phyloP scores from a whole-genome alignment of 2,797 vertebrate genomes.

The Euphonia xanthogaster region DNA sequence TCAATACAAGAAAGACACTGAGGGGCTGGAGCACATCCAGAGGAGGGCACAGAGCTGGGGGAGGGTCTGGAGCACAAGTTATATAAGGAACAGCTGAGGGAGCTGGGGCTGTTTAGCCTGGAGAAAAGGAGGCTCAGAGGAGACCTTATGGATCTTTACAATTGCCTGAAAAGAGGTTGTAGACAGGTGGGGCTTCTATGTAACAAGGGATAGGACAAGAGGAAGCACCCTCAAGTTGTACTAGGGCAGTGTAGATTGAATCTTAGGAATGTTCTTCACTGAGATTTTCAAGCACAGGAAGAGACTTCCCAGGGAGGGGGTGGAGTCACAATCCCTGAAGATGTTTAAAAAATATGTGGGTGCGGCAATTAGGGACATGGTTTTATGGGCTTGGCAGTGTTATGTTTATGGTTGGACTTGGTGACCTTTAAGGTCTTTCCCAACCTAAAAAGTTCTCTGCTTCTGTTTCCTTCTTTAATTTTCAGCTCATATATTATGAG shows the following conservation, averaged over 20 bases:
- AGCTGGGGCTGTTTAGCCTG: background rate
- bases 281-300: background rate
- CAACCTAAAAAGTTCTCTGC: background rate
- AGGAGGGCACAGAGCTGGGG: no score
- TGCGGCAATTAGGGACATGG: no score
- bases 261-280: background rate
- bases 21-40: background rate
- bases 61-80: no score
- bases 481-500: background rate
- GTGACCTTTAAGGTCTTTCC: background rate
- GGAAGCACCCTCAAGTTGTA: background rate
- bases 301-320: background rate
- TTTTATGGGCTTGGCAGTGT: background rate
- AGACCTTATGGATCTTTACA: background rate
- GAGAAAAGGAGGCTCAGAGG: background rate
- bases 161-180: background rate
- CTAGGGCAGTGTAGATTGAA: background rate
- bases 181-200: no score
- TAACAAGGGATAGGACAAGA: background rate
- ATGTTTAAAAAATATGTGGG: background rate
- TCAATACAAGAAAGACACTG: background rate
- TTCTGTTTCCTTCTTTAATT: background rate
- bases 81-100: no score
- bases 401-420: background rate
- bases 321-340: background rate